A percentile compares a stretch with the other conserved stretches of the same genome.
Evolutionary conservation across 2,888 invertebrate species (phyloP).

Genomic region (Ptilodon capucinus): DNA sequence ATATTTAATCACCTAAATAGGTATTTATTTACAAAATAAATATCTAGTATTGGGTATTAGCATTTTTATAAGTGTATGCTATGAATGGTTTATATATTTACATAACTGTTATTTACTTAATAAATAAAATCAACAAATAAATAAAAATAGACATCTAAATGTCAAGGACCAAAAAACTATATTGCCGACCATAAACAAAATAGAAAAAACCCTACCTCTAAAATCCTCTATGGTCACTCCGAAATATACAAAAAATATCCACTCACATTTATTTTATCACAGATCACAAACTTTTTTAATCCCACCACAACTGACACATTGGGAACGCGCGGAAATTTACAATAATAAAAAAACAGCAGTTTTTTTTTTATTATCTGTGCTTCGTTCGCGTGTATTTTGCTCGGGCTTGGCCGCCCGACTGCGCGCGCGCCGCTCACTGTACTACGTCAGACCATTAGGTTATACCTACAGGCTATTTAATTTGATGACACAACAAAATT

Average conservation of each 20-base stretch:
- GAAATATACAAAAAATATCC: constrained; percentile 11
- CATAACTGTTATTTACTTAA: too few relatives aligned
- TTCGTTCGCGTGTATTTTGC: constrained; percentile 32
- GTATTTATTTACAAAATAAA: too few relatives aligned
- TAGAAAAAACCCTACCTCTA: constrained; percentile 17
- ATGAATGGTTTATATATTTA: too few relatives aligned
- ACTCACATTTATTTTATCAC: constrained; percentile 4
- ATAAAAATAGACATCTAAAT: too few relatives aligned
- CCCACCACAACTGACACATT: constrained; percentile 10
- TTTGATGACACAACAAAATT: too few relatives aligned
- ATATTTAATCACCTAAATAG: too few relatives aligned
- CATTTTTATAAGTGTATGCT: too few relatives aligned
- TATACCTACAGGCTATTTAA: not conserved
- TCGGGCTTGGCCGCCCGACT: constrained; percentile 48
- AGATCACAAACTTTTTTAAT: not conserved
- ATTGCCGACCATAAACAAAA: not conserved
- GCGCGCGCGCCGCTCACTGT: constrained; percentile 23
- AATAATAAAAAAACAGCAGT: constrained; percentile 4
- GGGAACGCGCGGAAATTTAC: constrained; percentile 11
- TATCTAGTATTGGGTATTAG: too few relatives aligned
- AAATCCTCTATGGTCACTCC: constrained; percentile 8
- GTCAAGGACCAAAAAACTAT: not conserved
- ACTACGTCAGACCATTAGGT: not conserved
- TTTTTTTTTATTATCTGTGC: constrained; percentile 18
- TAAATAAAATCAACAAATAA: too few relatives aligned